These are phyloP conservation scores for Daphoenositta chrysoptera DNA, from an alignment of 2,113 vertebrate genomes.

Conservation along the genomic window DNA sequence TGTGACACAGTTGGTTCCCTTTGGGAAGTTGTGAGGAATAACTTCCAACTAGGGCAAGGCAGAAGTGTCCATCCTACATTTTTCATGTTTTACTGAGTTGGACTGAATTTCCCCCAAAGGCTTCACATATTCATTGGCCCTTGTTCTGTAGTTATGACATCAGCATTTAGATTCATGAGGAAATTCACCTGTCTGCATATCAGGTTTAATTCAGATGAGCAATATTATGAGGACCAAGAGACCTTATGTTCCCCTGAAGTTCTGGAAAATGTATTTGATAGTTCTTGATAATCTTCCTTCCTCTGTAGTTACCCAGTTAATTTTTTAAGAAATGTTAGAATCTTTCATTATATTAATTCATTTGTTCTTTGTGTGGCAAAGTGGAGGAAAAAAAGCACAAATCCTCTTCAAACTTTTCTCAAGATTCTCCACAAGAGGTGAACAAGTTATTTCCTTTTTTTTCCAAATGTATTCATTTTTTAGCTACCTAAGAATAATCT, in stretches of 20 bases:
- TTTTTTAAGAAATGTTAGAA: background rate
- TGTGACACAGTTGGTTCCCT: background rate
- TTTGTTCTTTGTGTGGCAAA: background rate
- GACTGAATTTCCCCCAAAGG: background rate
- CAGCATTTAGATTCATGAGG: background rate
- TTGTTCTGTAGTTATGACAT: background rate
- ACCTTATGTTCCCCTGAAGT: background rate
- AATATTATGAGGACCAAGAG: background rate
- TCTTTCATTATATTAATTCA: background rate
- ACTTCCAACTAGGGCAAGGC: background rate
- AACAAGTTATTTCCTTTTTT: background rate
- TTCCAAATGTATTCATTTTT: background rate
- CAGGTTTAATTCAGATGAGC: background rate
- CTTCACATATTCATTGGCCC: background rate
- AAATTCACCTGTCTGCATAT: background rate
- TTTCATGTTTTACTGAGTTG: background rate
- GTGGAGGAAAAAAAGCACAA: background rate
- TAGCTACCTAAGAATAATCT: background rate
- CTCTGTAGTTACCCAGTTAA: background rate
- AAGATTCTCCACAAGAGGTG: background rate
- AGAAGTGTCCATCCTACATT: background rate
- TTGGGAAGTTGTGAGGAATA: background rate
- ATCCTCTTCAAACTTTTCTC: background rate
- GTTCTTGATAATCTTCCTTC: background rate
- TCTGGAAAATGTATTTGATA: background rate